Evolutionary conservation across 2,113 vertebrate genomes (phyloP).

Genomic region (Gorsachius goisagi): DNA sequence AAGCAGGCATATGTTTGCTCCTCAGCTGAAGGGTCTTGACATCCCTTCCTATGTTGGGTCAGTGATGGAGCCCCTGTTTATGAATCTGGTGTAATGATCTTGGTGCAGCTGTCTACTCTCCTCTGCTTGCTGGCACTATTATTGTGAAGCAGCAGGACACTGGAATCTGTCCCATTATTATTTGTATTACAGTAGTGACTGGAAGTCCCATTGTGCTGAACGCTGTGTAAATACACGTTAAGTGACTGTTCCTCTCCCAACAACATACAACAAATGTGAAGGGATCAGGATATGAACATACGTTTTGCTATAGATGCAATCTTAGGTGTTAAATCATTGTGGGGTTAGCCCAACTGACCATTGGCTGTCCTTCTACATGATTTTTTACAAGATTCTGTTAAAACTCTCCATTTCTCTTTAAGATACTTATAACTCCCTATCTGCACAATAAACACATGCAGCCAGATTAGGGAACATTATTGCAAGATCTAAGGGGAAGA

Average conservation of each 20-base stretch:
- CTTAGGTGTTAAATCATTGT: not conserved
- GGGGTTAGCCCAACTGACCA: not conserved
- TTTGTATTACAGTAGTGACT: not conserved
- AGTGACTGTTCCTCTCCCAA: not conserved
- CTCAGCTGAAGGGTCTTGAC: not conserved
- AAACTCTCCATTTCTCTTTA: not conserved
- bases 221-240: fast-evolving
- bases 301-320: not conserved
- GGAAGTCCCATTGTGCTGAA: not conserved
- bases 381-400: not conserved
- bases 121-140: not conserved
- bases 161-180: not conserved
- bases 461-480: not conserved
- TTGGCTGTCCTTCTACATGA: not conserved
- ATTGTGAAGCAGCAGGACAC: not conserved
- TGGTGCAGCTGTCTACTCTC: not conserved
- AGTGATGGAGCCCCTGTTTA: not conserved
- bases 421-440: not conserved
- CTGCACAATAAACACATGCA: not conserved
- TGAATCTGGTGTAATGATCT: not conserved
- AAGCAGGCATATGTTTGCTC: not conserved
- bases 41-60: not conserved
- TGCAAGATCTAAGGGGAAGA: not conserved
- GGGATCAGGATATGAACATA: not conserved
- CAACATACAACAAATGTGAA: not conserved